A percentile compares a stretch with the other conserved stretches of the same genome.
phyloP scores from a whole-genome alignment of 2,113 vertebrate species.

The Gymnocephalus cernua region DNA sequence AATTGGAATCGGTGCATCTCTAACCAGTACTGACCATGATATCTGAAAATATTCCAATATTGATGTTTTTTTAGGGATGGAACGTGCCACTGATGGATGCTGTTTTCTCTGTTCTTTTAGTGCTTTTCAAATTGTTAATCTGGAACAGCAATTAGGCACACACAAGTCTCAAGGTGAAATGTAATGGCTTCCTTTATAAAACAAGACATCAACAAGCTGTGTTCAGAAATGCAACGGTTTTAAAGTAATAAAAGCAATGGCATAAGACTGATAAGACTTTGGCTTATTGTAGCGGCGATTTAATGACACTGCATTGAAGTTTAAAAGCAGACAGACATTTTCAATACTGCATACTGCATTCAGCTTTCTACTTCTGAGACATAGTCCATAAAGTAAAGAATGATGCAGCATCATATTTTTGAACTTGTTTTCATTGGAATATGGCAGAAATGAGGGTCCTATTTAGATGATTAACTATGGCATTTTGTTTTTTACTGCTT shows the following conservation, averaged over 20 bases:
- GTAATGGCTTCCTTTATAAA: conserved; percentile 56
- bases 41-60: background rate
- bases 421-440: conserved; percentile 36
- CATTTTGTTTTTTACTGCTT: conserved; percentile 37
- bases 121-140: conserved; percentile 52
- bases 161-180: conserved; percentile 67
- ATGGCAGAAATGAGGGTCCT: conserved; percentile 31
- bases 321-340: conserved; percentile 42
- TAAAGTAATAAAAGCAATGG: conserved; percentile 49
- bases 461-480: conserved; percentile 36
- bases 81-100: conserved; percentile 33
- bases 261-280: conserved; percentile 31
- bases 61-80: background rate
- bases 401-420: conserved; percentile 25
- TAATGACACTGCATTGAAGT: conserved; percentile 37
- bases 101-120: conserved; percentile 50
- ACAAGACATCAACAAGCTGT: conserved; percentile 59
- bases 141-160: conserved; percentile 59
- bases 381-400: conserved; percentile 25
- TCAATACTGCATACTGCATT: conserved; percentile 23
- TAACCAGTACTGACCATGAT: background rate
- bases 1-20: too few species aligned
- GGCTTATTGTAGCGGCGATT: conserved; percentile 37
- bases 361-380: conserved; percentile 30
- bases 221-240: conserved; percentile 49